phyloP scores from a whole-genome alignment of 2,888 invertebrate genomes.

The Nysson spinosus region DNA sequence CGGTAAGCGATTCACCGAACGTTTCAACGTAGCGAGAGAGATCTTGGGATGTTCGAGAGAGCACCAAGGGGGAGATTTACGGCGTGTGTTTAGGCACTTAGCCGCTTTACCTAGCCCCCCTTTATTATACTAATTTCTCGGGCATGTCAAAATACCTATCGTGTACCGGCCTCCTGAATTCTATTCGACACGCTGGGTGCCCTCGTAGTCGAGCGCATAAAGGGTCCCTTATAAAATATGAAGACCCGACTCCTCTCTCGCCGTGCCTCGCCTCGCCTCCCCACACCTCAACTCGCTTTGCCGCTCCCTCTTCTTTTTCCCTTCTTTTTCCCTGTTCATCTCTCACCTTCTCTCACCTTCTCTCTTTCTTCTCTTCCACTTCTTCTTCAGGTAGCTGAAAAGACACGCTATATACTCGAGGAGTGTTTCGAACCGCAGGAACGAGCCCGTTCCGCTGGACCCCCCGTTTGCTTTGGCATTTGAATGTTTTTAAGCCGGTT shows the following conservation, averaged over 20 bases:
- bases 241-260: conserved; percentile 44
- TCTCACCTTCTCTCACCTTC: conserved; percentile 11
- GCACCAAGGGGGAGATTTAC: conserved; percentile 67
- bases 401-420: conserved; percentile 29
- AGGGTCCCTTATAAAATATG: conserved; percentile 72
- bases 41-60: conserved; percentile 34
- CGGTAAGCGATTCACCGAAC: no score
- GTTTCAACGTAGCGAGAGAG: no score
- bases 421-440: conserved; percentile 49
- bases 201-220: conserved; percentile 71
- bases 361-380: conserved; percentile 9
- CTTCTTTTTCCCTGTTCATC: conserved; percentile 10
- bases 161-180: conserved; percentile 62
- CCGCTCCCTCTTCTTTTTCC: conserved; percentile 12
- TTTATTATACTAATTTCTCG: conserved; percentile 77
- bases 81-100: conserved; percentile 74
- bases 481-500: conserved; percentile 49
- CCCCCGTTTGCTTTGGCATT: conserved; percentile 45
- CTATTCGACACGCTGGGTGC: conserved; percentile 75
- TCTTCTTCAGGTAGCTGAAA: conserved; percentile 55
- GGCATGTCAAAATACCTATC: conserved; percentile 74
- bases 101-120: conserved; percentile 61
- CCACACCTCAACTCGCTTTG: conserved; percentile 9
- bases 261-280: conserved; percentile 15
- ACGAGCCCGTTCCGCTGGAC: conserved; percentile 40